Conservation (phyloP, 2,888 invertebrate genomes). For the Mechanitis mazaeus region DNA sequence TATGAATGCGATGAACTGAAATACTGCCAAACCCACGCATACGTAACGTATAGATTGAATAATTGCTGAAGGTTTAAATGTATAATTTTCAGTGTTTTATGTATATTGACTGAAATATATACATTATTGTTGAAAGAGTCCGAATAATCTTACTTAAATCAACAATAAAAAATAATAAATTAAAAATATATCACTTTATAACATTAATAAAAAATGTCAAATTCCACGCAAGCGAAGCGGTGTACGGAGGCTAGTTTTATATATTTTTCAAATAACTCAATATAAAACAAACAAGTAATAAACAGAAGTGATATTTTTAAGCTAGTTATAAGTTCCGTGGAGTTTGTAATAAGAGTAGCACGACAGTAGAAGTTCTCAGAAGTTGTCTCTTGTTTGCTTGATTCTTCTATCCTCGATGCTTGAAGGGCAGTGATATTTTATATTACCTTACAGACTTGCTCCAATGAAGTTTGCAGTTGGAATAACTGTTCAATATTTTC, state of each 20-base stretch:
- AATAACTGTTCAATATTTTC: slow-evolving; percentile 32
- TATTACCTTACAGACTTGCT: slow-evolving; percentile 55
- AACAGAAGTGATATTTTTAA: slow-evolving; percentile 24
- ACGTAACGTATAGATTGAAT: too few relatives aligned
- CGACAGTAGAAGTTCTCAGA: slow-evolving; percentile 47
- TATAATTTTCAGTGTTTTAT: too few relatives aligned
- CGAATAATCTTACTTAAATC: too few relatives aligned
- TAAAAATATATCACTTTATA: too few relatives aligned
- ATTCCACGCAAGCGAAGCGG: too few relatives aligned
- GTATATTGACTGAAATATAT: too few relatives aligned
- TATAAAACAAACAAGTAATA: not conserved
- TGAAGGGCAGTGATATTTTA: slow-evolving; percentile 56
- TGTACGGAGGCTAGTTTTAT: not conserved
- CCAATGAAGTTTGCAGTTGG: slow-evolving; percentile 38
- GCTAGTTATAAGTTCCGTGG: slow-evolving; percentile 51
- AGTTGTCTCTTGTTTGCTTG: slow-evolving; percentile 58
- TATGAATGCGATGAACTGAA: too few relatives aligned
- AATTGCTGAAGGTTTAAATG: too few relatives aligned
- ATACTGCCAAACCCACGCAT: too few relatives aligned
- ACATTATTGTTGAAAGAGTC: too few relatives aligned
- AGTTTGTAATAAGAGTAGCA: slow-evolving; percentile 67
- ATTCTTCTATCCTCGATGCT: slow-evolving; percentile 58
- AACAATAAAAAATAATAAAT: too few relatives aligned
- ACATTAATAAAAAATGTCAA: too few relatives aligned
- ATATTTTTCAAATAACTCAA: not conserved